These are phyloP conservation scores for Choristoneura rosaceana DNA, from an alignment of 2,888 invertebrate species.

Conservation along the genomic window DNA sequence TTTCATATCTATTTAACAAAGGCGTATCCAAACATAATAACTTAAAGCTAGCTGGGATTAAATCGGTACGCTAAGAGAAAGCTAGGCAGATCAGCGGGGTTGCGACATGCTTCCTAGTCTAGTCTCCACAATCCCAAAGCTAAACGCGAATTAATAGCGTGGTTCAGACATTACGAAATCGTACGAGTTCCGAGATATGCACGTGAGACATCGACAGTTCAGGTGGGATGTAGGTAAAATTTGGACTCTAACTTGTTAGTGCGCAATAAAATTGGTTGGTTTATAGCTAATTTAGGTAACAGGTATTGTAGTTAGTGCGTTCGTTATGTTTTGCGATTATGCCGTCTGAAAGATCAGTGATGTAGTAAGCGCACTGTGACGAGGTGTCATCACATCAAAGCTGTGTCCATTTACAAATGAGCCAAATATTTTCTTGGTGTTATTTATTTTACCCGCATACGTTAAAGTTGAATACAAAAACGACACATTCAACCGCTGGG, in stretches of 20 bases:
- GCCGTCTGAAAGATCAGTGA: too few relatives aligned
- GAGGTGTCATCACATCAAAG: too few relatives aligned
- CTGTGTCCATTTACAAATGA: too few relatives aligned
- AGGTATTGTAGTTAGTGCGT: too few relatives aligned
- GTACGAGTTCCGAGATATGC: background rate
- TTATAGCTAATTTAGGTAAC: background rate
- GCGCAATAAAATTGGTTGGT: background rate
- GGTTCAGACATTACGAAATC: conserved; percentile 10
- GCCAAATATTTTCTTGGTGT: too few relatives aligned
- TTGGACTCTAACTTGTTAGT: background rate
- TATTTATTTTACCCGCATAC: too few relatives aligned
- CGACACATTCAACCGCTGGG: too few relatives aligned
- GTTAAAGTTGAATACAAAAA: too few relatives aligned
- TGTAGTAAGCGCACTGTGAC: too few relatives aligned
- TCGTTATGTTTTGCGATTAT: too few relatives aligned
- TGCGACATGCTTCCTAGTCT: conserved; percentile 30
- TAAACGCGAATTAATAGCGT: conserved; percentile 26
- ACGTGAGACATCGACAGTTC: background rate
- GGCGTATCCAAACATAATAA: conserved; percentile 3
- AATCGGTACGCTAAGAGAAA: conserved; percentile 19
- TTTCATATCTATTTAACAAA: background rate
- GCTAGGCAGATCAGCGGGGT: conserved; percentile 16
- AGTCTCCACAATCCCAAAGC: conserved; percentile 8
- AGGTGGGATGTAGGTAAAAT: background rate
- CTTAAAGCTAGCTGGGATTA: background rate